Conservation (phyloP, 2,797 vertebrate genomes). For the Bufotes viridis region DNA sequence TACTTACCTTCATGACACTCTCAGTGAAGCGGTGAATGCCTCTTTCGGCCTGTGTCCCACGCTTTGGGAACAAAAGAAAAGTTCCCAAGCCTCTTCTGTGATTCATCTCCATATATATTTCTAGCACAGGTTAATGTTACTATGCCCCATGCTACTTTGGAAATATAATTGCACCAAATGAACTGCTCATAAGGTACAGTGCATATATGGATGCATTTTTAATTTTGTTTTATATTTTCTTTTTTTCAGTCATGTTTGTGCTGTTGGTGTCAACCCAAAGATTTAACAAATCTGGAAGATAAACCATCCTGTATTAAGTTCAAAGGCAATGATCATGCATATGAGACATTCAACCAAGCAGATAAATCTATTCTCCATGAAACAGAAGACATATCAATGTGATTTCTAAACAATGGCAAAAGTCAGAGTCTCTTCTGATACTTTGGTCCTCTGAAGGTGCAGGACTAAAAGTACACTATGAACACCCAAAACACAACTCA, state of each 20-base stretch:
- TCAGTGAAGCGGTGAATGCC: too few species aligned
- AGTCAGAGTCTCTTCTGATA: not conserved
- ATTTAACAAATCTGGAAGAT: slow-evolving; percentile 80
- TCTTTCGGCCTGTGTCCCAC: too few species aligned
- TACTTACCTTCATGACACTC: too few species aligned
- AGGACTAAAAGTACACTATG: not conserved
- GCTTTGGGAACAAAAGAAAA: too few species aligned
- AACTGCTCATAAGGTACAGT: not conserved
- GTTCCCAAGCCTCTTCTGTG: too few species aligned
- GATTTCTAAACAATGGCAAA: not conserved
- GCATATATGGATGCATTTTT: not conserved
- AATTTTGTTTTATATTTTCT: not conserved
- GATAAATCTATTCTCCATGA: slow-evolving; percentile 90
- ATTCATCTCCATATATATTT: not conserved
- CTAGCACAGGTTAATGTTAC: not conserved
- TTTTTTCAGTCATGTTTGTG: slow-evolving; percentile 83
- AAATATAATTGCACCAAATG: not conserved
- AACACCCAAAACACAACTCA: slow-evolving; percentile 47
- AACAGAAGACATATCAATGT: slow-evolving; percentile 64
- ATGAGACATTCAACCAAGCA: slow-evolving; percentile 88
- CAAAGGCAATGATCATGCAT: slow-evolving; percentile 86
- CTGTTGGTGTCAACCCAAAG: slow-evolving; percentile 84
- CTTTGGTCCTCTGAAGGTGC: not conserved
- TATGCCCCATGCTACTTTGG: not conserved
- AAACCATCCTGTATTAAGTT: slow-evolving; percentile 88